Percentiles rank a stretch among this genome's conserved stretches.
These are phyloP conservation scores for Myiopsitta monachus DNA, from an alignment of 2,113 vertebrate species.

Conservation along the genomic window DNA sequence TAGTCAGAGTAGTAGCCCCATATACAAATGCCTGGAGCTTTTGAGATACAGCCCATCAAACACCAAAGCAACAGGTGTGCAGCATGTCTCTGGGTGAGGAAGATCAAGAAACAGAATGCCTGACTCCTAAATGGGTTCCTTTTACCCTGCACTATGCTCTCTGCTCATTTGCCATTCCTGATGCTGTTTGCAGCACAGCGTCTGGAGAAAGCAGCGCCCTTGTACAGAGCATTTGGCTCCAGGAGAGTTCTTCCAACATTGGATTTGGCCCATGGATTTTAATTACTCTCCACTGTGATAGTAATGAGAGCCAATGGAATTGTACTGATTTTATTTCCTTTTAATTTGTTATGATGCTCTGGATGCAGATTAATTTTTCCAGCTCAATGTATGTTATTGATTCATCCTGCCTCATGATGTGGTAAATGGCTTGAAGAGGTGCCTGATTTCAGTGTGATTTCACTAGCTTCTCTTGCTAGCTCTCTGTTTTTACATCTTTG, in stretches of 20 bases:
- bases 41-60: background rate
- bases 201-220: slow-evolving; percentile 7
- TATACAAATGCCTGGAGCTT: background rate
- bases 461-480: background rate
- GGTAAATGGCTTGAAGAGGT: background rate
- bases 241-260: background rate
- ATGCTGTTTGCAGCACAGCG: background rate
- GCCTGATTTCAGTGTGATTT: background rate
- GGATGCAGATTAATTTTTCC: slow-evolving; percentile 58
- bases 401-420: slow-evolving; percentile 14
- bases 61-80: background rate
- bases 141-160: background rate
- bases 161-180: background rate
- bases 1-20: background rate
- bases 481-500: background rate
- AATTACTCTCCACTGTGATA: slow-evolving; percentile 57
- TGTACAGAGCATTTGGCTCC: background rate
- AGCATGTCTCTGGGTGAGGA: background rate
- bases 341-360: slow-evolving; percentile 66
- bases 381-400: slow-evolving; percentile 49
- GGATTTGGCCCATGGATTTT: slow-evolving; percentile 53
- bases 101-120: background rate
- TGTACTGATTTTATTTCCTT: slow-evolving; percentile 65
- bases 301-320: slow-evolving; percentile 48
- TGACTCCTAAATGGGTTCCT: background rate